Evolutionary conservation across 1,140 invertebrate genomes (phyloP), one percentile per base, ranked within the genome.

Genomic region (Drosophila asahinai): DNA sequence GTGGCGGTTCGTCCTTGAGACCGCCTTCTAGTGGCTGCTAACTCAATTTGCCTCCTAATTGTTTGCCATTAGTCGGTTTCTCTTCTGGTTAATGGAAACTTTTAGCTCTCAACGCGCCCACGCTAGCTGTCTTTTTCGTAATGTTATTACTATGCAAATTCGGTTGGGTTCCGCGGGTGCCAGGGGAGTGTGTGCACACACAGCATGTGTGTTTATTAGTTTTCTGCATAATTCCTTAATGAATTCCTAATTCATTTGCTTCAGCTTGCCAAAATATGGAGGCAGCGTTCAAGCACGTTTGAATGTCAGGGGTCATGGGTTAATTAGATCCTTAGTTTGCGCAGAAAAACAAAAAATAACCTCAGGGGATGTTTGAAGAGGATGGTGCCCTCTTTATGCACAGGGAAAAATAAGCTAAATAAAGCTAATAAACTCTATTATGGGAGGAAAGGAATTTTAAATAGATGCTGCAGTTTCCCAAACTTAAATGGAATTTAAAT

Each of bases 1-100:
- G 67, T 66, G 67, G 27, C 36, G 36, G 51, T 48, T 45, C 22
- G 71, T 76, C 58, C 77, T 62, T 80, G 68, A 48, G 38, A 55
- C 65, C 48, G 22, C 49, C 57, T 49, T 74, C 36, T 74, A 73
- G 67, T 74, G 62, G 70, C 62, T 66, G 60, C 54, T 82, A 82
- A 91, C 79, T 91, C 72, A 86, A 91, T 91, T 86, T 86, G 40
- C 42, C 43, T 45, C 51, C 68, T 81, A 90, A 90, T 81, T 89
- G 74, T 52, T 68, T 51, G 81, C 55, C 77, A 81, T 90, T 81
- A 76, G 61, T 54, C 70, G 45, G 54, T 22, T 60, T 59, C 67
- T 49, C 30, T 48, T n/a, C 54, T n/a, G 36, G 25, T 60, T 38
- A 52, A 73, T 52, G 67, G 71, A 61, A 73, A 61, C 71, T 61